Base-by-base conservation (phyloP, 2,113 vertebrate genomes). In the Prionailurus viverrinus region DNA sequence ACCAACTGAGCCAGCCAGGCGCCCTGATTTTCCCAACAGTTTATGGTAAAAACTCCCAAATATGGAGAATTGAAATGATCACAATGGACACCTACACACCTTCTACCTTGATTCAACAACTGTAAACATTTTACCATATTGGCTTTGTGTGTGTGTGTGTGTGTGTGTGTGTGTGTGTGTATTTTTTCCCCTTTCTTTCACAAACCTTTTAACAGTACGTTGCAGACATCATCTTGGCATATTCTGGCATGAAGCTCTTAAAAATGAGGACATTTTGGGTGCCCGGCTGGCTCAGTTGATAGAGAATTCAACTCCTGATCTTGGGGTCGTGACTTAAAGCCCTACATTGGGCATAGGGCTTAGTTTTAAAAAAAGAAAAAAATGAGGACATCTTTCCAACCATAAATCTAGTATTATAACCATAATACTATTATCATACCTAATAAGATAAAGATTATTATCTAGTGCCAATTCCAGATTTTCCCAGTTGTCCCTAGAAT, bases 221-320 rank as follows among this genome's bases (percentile, higher is more conserved):
- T 81, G 10, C 51, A 97, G 33, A 48, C 21, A 78, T n/a, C 33
- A 51, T 66, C 92, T 89, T 81, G 87, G 29, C 55, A 61, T 94
- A 68, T 95, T 93, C 93, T n/a, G 78, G n/a, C 65, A 71, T 78
- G 51, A 7, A 55, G 7, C 39, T 95, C 89, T 97, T 87, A 84
- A 89, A 66, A 93, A 91, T 78, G 21, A 69, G 31, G 45, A 39
- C 15, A 33, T 80, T 76, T 45, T 7, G 27, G 73, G 41, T 7
- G 3, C 13, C 41, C 29, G 39, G 73, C 25, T 76, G 41, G 25
- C 39, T 74, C 14, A 45, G 41, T 76, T 76, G 73, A 7, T 76
- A 76, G 27, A 76, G 41, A 14, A 39, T 45, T 13, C 73, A 15
- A 29, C 33, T n/a, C 31, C 65, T 68, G 66, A 69, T 69, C 33